Conservation (phyloP, 1,140 invertebrate species). For the Delia radicum region DNA sequence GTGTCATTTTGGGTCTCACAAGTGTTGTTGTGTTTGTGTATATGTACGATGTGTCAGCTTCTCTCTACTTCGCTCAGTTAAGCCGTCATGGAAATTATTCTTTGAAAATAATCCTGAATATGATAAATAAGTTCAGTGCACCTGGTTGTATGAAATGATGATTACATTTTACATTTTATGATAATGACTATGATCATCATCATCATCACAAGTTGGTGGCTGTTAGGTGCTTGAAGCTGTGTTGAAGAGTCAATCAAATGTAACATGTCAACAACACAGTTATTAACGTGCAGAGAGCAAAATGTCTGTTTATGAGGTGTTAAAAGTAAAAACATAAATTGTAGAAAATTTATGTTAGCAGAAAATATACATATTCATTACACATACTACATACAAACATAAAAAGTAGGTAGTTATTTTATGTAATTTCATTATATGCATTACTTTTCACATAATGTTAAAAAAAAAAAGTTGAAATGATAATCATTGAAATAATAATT, state of each 20-base stretch:
- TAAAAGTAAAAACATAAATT: neutral
- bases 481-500: too few relatives aligned
- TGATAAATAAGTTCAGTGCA: neutral
- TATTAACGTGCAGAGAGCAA: neutral
- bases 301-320: neutral
- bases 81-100: too few relatives aligned
- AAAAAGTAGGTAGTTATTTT: too few relatives aligned
- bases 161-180: neutral
- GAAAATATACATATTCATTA: too few relatives aligned
- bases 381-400: too few relatives aligned
- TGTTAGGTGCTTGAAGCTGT: neutral
- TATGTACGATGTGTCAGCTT: neutral
- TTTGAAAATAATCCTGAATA: neutral
- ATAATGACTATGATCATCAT: neutral
- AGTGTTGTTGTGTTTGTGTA: neutral
- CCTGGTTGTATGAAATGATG: neutral
- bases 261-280: neutral
- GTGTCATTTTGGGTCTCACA: neutral
- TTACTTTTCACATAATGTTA: too few relatives aligned
- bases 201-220: neutral
- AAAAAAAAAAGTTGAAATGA: too few relatives aligned
- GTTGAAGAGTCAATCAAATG: slow-evolving; percentile 4
- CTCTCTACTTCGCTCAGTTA: too few relatives aligned
- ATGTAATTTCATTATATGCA: too few relatives aligned
- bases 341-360: too few relatives aligned